Conservation (phyloP, 2,888 invertebrate species). For the Scaptomyza cyrtandrae region DNA sequence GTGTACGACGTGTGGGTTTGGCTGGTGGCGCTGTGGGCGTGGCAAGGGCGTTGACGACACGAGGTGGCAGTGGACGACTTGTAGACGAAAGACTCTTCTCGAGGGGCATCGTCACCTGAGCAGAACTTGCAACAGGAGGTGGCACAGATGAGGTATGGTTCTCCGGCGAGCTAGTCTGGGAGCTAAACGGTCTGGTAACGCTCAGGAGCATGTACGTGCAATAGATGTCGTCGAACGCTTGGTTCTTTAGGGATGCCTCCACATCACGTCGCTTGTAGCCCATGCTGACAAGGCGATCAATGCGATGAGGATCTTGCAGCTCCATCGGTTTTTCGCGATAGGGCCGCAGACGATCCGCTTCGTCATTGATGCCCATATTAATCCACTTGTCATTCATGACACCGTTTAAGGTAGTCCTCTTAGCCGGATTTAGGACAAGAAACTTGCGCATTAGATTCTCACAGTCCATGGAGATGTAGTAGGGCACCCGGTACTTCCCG, state of each 20-base stretch:
- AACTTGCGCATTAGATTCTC: slow-evolving; percentile 99
- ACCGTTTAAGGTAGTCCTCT: slow-evolving; percentile 95
- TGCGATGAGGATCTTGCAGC: slow-evolving; percentile 53
- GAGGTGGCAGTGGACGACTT: slow-evolving; percentile 51
- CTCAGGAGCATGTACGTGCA: slow-evolving; percentile 97
- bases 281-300: slow-evolving; percentile 91
- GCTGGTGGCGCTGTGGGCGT: slow-evolving; percentile 56
- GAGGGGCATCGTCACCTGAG: slow-evolving; percentile 39
- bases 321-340: slow-evolving; percentile 63
- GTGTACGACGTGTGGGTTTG: slow-evolving; percentile 86
- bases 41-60: slow-evolving; percentile 43
- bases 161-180: slow-evolving; percentile 28
- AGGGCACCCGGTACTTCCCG: slow-evolving; percentile 99
- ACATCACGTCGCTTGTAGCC: slow-evolving; percentile 97
- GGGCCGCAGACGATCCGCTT: slow-evolving; percentile 91
- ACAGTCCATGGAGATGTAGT: slow-evolving; percentile 99
- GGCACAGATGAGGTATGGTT: not conserved
- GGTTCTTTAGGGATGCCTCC: slow-evolving; percentile 95
- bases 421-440: slow-evolving; percentile 98
- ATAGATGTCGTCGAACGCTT: slow-evolving; percentile 99
- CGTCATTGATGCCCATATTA: slow-evolving; percentile 98
- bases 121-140: slow-evolving; percentile 44
- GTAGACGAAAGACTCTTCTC: slow-evolving; percentile 40
- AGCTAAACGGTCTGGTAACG: slow-evolving; percentile 46
- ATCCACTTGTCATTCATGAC: slow-evolving; percentile 99